Evolutionary conservation across 2,797 vertebrate genomes (phyloP), one percentile per base, ranked within the genome.

Genomic region (Fistularia commersonii): DNA sequence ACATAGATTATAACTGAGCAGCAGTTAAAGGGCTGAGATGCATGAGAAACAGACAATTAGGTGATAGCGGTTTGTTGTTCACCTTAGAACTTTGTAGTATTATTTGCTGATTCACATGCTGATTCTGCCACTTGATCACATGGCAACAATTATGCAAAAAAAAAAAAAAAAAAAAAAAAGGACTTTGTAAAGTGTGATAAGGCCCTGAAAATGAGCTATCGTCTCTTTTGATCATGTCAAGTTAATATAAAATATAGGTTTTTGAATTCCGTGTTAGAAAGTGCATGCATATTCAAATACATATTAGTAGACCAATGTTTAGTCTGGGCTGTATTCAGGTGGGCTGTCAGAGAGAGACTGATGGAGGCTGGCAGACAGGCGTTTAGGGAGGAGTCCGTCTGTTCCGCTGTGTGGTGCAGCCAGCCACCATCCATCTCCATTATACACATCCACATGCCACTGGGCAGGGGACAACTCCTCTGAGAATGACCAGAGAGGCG

Each of bases 381-480:
- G 73, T 87, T 84, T 78, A 78, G 84, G 86, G 86, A 88, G 80
- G 83, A 84, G 82, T 73, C 69, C 68, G 76, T 87, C 85, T 85
- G 77, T 71, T 79, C 75, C 58, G 51, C 62, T 11, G 79, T 49
- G 76, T 71, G 69, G 73, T 73, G 48, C 77, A 79, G 81, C 82
- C 80, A 79, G 81, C 74, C 77, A 55, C 77, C 86, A 90, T 89
- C 84, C 78, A 85, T 90, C 87, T 87, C 84, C 82, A 87, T 89
- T 88, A 87, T 12, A 73, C 77, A 74, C 75, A 79, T 88, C 81
- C 82, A 84, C 76, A 85, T 87, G 85, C 81, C 81, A 83, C 68
- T 69, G 66, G 81, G 77, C 83, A 79, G 82, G 63, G 72, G 75
- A 86, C 84, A 76, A 66, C 63, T 77, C 80, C 72, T 77, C 66